Base-by-base conservation (phyloP, 2,113 vertebrate genomes). In the Sakesphorus luctuosus region DNA sequence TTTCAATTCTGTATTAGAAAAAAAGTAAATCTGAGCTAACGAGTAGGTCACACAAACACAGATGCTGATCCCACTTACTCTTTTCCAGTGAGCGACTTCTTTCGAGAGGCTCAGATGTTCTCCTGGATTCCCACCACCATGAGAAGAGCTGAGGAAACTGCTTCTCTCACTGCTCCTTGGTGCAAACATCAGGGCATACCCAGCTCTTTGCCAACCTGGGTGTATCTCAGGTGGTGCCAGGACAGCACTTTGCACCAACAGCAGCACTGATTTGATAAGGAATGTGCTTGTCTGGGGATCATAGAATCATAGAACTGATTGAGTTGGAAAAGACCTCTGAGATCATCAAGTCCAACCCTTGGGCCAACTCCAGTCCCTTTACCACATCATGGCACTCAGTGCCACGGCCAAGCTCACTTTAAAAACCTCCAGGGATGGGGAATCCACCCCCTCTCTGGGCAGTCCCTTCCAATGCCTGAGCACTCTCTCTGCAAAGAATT, bases 251-350 rank as follows among this genome's bases (percentile, higher is more conserved):
- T 28, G 18, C 46, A 83, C 26, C n/a, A 68, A 12, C n/a, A 44
- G 11, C 3, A 49, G 56, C 1, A 1, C 11, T 78, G 14, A 55
- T 67, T 72, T 35, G 69, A 20, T 8, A n/a, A 72, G 15, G 46
- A 93, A 35, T 0, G 0, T 31, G 13, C 17, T 62, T 0, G 0
- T 40, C 77, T 78, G 74, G 33, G 24, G 8, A 35, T 40, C 13
- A 87, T 40, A 40, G 40, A 40, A 40, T 13, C 40, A 13, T 40
- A 40, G 40, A 40, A 40, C 13, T 4, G 40, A 40, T 40, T 13
- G 40, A 13, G 40, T 40, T 40, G 40, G 40, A 40, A 40, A 13
- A 40, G 40, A 40, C 40, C 40, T 40, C 40, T 13, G 4, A 40
- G 40, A 40, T 40, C 40, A 40, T 40, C 40, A 40, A 40, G 40